Conservation (phyloP, 2,113 vertebrate species). For the Centropristis striata region DNA sequence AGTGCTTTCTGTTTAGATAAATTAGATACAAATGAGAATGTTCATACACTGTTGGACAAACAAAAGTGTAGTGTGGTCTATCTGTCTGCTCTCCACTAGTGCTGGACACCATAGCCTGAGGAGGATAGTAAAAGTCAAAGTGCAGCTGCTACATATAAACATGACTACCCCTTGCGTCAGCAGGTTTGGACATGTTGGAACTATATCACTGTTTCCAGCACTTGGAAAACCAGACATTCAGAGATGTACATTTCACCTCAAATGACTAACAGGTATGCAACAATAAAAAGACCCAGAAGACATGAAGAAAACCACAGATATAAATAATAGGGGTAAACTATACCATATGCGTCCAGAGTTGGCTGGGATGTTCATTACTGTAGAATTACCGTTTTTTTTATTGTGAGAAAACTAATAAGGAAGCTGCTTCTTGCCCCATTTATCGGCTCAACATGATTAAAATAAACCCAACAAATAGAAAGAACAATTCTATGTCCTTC, state of each 20-base stretch:
- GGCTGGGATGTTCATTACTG: constrained; percentile 27
- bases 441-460: neutral
- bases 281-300: constrained; percentile 47
- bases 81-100: neutral
- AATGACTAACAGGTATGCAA: constrained; percentile 34
- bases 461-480: neutral
- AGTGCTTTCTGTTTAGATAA: neutral
- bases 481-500: neutral
- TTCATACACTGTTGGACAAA: constrained; percentile 8
- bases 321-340: constrained; percentile 37
- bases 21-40: neutral
- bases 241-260: constrained; percentile 35
- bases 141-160: constrained; percentile 65
- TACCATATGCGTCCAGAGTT: constrained; percentile 50
- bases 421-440: neutral
- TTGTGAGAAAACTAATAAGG: neutral
- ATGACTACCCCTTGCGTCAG: constrained; percentile 30
- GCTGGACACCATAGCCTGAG: constrained; percentile 13
- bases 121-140: constrained; percentile 49
- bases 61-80: neutral
- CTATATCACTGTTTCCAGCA: constrained; percentile 42
- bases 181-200: constrained; percentile 53
- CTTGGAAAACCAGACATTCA: constrained; percentile 45
- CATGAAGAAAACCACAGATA: constrained; percentile 17
- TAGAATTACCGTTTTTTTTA: constrained; percentile 12